Evolutionary conservation across 2,797 vertebrate genomes (phyloP).

Genomic region (Sebastes hubbsi): DNA sequence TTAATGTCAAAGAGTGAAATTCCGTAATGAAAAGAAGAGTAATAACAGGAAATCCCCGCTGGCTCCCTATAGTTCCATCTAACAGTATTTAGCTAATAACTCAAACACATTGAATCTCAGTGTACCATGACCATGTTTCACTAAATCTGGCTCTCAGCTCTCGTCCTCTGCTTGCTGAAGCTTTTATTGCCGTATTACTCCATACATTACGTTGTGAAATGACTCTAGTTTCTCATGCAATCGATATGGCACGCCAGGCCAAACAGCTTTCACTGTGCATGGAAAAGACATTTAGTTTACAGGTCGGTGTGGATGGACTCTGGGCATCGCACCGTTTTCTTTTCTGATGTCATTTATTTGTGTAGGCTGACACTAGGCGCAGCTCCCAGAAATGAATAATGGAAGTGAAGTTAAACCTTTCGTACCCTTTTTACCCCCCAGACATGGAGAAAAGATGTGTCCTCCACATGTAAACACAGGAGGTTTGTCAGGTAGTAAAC

Average conservation of each 20-base stretch:
- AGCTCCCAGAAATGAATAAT: slow-evolving; percentile 20
- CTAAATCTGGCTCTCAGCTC: slow-evolving; percentile 19
- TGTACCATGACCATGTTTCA: slow-evolving; percentile 3
- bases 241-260: slow-evolving; percentile 9
- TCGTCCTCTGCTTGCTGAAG: not conserved
- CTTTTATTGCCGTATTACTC: slow-evolving; percentile 37
- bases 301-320: slow-evolving; percentile 16
- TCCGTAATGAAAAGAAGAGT: slow-evolving; percentile 16
- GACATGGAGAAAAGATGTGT: slow-evolving; percentile 6
- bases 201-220: slow-evolving; percentile 29
- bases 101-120: slow-evolving; percentile 23
- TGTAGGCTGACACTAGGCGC: slow-evolving; percentile 28
- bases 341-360: slow-evolving; percentile 64
- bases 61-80: not conserved
- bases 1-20: slow-evolving; percentile 26
- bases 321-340: slow-evolving; percentile 21
- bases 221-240: slow-evolving; percentile 33
- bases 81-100: slow-evolving; percentile 22
- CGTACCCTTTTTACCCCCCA: not conserved
- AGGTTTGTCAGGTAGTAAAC: slow-evolving; percentile 32
- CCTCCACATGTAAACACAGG: slow-evolving; percentile 33
- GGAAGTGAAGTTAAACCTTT: slow-evolving; percentile 12
- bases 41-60: slow-evolving; percentile 43
- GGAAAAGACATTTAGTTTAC: slow-evolving; percentile 65
- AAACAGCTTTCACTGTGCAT: slow-evolving; percentile 15